Evolutionary conservation across 2,888 invertebrate genomes (phyloP).

Genomic region (Oegoconia quadripuncta): DNA sequence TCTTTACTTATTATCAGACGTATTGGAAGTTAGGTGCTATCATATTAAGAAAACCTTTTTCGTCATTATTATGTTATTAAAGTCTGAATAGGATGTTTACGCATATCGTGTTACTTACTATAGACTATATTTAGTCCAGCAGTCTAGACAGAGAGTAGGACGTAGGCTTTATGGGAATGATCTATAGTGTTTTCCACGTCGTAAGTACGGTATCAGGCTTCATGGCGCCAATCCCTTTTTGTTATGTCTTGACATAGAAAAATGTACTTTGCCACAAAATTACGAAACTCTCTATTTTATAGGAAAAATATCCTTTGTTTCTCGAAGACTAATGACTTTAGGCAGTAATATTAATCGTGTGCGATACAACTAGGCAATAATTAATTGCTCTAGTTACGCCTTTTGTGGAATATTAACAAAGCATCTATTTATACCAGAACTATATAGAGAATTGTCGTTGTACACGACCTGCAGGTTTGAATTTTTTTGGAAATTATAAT

Average conservation of each 20-base stretch:
- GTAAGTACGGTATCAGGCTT: slow-evolving; percentile 32
- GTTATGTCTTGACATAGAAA: slow-evolving; percentile 19
- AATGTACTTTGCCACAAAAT: slow-evolving; percentile 22
- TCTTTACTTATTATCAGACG: too few species aligned
- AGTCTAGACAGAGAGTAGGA: slow-evolving; percentile 29
- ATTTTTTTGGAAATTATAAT: too few species aligned
- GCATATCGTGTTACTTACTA: background rate
- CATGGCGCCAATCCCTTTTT: slow-evolving; percentile 36
- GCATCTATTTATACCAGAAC: too few species aligned
- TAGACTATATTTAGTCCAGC: slow-evolving; percentile 28
- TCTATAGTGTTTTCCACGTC: slow-evolving; percentile 34
- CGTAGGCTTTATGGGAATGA: slow-evolving; percentile 31
- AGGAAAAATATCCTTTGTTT: slow-evolving; percentile 13
- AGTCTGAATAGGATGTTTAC: too few species aligned
- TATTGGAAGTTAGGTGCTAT: too few species aligned
- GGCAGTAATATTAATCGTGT: slow-evolving; percentile 4
- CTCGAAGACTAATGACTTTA: slow-evolving; percentile 4
- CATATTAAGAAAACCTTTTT: background rate
- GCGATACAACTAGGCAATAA: slow-evolving; percentile 4
- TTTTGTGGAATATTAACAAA: background rate
- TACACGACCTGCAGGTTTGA: too few species aligned
- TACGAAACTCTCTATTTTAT: slow-evolving; percentile 17
- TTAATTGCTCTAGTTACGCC: background rate
- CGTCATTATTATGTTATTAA: too few species aligned
- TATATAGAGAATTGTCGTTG: too few species aligned